Evolutionary conservation across 37 sponge, comb jelly and placozoan species (phyloP).

Genomic region (Cliona cf. orientalis): DNA sequence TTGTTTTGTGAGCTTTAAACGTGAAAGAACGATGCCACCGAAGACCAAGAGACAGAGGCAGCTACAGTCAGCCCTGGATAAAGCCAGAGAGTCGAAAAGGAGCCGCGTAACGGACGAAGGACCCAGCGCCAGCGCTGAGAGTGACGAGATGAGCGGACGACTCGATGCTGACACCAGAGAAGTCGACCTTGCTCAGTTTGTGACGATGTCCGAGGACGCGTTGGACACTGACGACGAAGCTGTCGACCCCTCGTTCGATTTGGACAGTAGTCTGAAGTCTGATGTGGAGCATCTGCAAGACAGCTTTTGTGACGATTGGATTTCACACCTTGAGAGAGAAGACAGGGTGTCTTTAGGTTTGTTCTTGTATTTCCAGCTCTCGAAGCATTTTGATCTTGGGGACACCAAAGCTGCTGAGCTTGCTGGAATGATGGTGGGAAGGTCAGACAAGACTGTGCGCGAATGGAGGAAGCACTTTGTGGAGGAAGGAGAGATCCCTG

Average conservation of each 20-base stretch:
- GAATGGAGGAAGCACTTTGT: constrained; percentile 30
- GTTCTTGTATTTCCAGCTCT: constrained; percentile 44
- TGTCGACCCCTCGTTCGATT: constrained; percentile 42
- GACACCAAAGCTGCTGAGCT: constrained; percentile 60
- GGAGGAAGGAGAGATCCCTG: constrained; percentile 33
- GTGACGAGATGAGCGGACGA: background rate
- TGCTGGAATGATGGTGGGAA: constrained; percentile 54
- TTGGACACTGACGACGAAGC: constrained; percentile 63
- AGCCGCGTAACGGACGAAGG: background rate
- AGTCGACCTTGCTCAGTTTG: constrained; percentile 14
- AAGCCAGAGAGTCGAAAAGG: constrained; percentile 38
- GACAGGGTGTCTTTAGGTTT: constrained; percentile 43
- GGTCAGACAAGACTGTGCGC: constrained; percentile 43
- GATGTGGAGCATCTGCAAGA: constrained; percentile 34
- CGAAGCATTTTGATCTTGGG: background rate
- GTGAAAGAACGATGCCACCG: constrained; percentile 56
- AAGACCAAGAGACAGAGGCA: constrained; percentile 44
- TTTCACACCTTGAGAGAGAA: constrained; percentile 22
- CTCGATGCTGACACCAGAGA: background rate
- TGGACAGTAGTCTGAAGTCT: constrained; percentile 28
- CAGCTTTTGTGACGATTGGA: constrained; percentile 50
- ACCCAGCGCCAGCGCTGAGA: background rate
- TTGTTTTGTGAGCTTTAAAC: too few relatives aligned
- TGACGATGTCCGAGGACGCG: constrained; percentile 44
- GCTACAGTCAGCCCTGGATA: constrained; percentile 12